phyloP scores from a whole-genome alignment of 1,140 invertebrate species.

The Neelides sp. region DNA sequence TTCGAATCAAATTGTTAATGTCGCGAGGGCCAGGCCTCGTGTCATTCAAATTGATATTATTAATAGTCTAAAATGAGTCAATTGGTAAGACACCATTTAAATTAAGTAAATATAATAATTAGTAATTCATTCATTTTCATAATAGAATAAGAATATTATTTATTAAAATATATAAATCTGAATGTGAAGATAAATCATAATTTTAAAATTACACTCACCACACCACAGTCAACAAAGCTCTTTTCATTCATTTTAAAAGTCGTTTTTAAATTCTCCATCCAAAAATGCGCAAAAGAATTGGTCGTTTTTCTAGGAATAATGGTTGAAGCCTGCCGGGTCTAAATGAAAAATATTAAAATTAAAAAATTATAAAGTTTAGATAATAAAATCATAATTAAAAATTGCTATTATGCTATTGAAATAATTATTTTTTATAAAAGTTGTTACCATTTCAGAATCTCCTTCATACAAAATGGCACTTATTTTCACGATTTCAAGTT shows the following conservation, averaged over 20 bases:
- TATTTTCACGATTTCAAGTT: slow-evolving; percentile 10
- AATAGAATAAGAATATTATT: too few species aligned
- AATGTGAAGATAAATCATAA: too few species aligned
- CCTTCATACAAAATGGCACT: slow-evolving; percentile 18
- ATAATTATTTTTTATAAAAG: too few species aligned
- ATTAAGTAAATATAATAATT: too few species aligned
- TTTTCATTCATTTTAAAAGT: too few species aligned
- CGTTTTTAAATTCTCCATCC: slow-evolving; percentile 12
- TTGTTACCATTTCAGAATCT: slow-evolving; percentile 13
- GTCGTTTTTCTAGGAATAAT: slow-evolving; percentile 6
- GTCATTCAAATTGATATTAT: slow-evolving; percentile 19
- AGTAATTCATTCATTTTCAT: too few species aligned
- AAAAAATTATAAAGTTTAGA: not conserved
- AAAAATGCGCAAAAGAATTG: slow-evolving; percentile 23
- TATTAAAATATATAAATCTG: too few species aligned
- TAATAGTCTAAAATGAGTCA: slow-evolving; percentile 17
- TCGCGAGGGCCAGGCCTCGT: slow-evolving; percentile 19
- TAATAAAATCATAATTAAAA: not conserved
- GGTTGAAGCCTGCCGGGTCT: too few species aligned
- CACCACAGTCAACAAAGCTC: too few species aligned
- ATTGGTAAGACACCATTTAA: too few species aligned
- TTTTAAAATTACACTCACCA: too few species aligned
- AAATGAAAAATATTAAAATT: slow-evolving; percentile 5
- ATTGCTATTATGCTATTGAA: not conserved
- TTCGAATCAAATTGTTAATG: slow-evolving; percentile 25